phyloP scores from a whole-genome alignment of 92 coral and sea anemone genomes.

The Epizoanthus ramosus region DNA sequence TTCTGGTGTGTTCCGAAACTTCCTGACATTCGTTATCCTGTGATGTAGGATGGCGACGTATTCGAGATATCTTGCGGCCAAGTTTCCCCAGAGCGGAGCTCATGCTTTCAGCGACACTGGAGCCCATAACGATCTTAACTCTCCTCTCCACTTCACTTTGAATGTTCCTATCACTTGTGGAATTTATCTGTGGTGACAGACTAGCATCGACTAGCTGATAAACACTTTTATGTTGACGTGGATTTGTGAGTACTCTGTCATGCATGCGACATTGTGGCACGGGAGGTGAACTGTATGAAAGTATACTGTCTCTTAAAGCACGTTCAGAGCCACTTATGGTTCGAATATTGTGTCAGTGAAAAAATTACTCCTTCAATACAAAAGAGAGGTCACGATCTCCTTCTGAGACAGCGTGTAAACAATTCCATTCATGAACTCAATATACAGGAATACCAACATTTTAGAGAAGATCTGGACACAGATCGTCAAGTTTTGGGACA shows the following conservation, averaged over 20 bases:
- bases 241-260: not conserved
- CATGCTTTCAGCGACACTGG: constrained; percentile 1
- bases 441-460: too few relatives aligned
- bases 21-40: not conserved
- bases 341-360: not conserved
- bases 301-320: not conserved
- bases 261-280: not conserved
- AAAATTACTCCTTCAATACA: not conserved
- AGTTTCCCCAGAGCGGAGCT: not conserved
- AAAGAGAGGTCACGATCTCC: constrained; percentile 10
- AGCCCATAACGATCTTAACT: not conserved
- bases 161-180: constrained; percentile 13
- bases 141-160: not conserved
- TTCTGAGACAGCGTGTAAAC: not conserved
- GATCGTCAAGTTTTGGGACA: too few relatives aligned
- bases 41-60: not conserved
- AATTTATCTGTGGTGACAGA: constrained; percentile 1
- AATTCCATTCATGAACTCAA: not conserved
- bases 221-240: not conserved
- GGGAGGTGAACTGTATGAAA: not conserved
- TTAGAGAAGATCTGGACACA: too few relatives aligned
- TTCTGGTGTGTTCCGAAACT: not conserved
- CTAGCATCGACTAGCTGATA: not conserved
- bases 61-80: constrained; percentile 1
- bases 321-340: not conserved